Base-by-base conservation (phyloP, 1,140 invertebrate genomes). In the Drosophila carrolli region DNA sequence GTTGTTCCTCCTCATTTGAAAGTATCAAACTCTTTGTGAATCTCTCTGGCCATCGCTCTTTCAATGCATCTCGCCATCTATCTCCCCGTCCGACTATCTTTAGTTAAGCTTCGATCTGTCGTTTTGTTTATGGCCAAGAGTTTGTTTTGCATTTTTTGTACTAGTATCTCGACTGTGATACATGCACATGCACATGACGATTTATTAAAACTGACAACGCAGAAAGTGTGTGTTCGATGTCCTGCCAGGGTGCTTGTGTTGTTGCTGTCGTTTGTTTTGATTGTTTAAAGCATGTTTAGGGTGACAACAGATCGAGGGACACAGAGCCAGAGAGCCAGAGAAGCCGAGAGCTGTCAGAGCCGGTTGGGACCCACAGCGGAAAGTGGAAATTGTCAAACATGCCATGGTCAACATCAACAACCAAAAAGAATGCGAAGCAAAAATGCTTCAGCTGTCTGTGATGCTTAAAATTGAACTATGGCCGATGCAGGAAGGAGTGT, bases 191-290 rank as follows among this genome's bases (percentile, higher is more conserved):
- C 54, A 72, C 32, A 41, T 37, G 68, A 54, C 51, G 72, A 75
- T 75, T 75, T 75, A 75, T 75, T 75, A 63, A 75, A 75, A 72
- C 72, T 63, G 72, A 75, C 72, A 75, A 50, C 40, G 72, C 51
- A 40, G 46, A 62, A 55, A 51, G 43, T 58, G 66, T 56, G 48
- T 44, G 40, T 54, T 46, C 14, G 16, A 47, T 43, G 43, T 35
- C 23, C 11, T 47, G 9, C 5, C 43, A 11, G 43, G 14, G 16
- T 23, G 43, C 16, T 27, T 19, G 13, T 48, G 11, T 13, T 27
- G 46, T 27, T 48, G 19, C 47, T 29, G 23, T 37, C 47, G 57
- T 60, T 75, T 75, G 70, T 75, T 73, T 75, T 74, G 70, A 75
- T 75, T 75, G 70, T 65, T 75, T 63, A 44, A 65, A 75, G 72